Evolutionary conservation across 2,888 invertebrate genomes (phyloP), one percentile per base, ranked within the genome.

Genomic region (Venusia cambrica): DNA sequence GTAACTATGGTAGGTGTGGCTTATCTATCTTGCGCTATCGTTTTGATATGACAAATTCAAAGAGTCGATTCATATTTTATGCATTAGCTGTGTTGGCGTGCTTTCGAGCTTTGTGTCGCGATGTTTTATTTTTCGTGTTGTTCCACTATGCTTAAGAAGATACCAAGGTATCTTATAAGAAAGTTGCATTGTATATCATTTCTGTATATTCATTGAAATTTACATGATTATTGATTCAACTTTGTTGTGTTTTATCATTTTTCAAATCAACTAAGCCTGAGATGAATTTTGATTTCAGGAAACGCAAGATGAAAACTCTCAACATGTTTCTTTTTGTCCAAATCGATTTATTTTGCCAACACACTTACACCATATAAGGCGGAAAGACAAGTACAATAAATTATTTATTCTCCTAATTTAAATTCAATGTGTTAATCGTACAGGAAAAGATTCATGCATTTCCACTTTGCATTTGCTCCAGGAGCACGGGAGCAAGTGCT

Each of bases 11-110:
- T 59, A 57, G 62, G 65, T 60, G 67, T 66, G 64, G 54, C 62
- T 62, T 65, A 65, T 68, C 62, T 51, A 65, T 65, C 68, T 67
- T 60, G 60, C 56, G 56, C 56, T 70, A 72, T 73, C 69, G 52
- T 63, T 67, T 63, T 60, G 72, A 76, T 74, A 73, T 69, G 78
- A 81, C 79, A 80, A 78, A 78, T 81, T 77, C 74, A 74, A 75
- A 73, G 70, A 60, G 64, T 55, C 63, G 59, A 69, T 73, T 74
- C 73, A 81, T 83, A 80, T 80, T 79, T 80, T 76, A 81, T 81
- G 74, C 75, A 80, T 79, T 65, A 75, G 66, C 52, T 51, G 59
- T 62, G 61, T 66, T 60, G 57, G 57, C 64, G 60, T 59, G 58
- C 57, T 51, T 55, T 61, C 56, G 59, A 57, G 54, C 51, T 51